A percentile compares a stretch with the other conserved stretches of the same genome.
These are phyloP conservation scores for Euproctis similis DNA, from an alignment of 2,888 invertebrate species.

Conservation along the genomic window DNA sequence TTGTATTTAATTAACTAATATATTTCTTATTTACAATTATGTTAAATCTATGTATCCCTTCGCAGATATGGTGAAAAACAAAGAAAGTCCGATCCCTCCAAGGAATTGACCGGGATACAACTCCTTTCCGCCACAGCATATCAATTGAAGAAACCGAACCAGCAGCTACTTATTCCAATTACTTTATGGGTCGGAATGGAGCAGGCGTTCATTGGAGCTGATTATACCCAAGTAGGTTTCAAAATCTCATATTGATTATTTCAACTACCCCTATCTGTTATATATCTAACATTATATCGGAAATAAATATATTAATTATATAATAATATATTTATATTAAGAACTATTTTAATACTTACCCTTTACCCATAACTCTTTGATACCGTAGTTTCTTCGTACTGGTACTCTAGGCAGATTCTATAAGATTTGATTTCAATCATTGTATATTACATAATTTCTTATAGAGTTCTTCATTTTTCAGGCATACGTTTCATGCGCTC, in stretches of 20 bases:
- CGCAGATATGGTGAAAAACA: constrained; percentile 90
- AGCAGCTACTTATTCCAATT: constrained; percentile 93
- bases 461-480: constrained; percentile 39
- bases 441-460: not conserved
- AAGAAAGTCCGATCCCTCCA: constrained; percentile 82
- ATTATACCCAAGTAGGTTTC: constrained; percentile 86
- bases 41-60: too few species aligned
- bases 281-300: too few species aligned
- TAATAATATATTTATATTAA: too few species aligned
- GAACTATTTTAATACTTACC: too few species aligned
- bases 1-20: too few species aligned
- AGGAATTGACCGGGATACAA: constrained; percentile 85
- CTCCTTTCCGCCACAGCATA: constrained; percentile 91
- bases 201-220: constrained; percentile 96
- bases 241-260: too few species aligned
- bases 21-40: too few species aligned
- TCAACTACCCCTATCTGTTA: too few species aligned
- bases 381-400: too few species aligned
- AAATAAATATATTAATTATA: too few species aligned
- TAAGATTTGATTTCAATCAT: not conserved
- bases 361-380: too few species aligned
- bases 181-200: constrained; percentile 98
- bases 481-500: constrained; percentile 91
- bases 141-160: constrained; percentile 93
- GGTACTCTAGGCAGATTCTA: too few species aligned